phyloP scores from a whole-genome alignment of 2,113 vertebrate genomes.

The Forbesichthys papilliferus region DNA sequence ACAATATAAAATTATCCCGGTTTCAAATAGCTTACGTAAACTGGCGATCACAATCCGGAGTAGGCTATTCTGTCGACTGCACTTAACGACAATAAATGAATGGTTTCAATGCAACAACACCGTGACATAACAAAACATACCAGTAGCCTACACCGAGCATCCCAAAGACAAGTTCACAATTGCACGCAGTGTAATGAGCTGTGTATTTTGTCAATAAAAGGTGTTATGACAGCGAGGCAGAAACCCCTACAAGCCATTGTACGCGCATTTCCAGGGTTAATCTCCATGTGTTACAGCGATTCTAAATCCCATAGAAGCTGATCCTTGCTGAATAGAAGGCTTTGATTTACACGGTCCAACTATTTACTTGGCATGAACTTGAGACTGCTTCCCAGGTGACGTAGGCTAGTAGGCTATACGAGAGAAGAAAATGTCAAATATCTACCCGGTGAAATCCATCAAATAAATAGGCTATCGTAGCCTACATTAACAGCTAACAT shows the following conservation, averaged over 20 bases:
- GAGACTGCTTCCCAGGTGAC: slow-evolving; percentile 1
- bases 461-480: no score
- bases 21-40: slow-evolving; percentile 44
- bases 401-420: no score
- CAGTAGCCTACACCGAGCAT: neutral
- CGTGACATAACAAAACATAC: slow-evolving; percentile 24
- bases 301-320: slow-evolving; percentile 61
- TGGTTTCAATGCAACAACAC: slow-evolving; percentile 33
- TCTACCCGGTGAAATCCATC: no score
- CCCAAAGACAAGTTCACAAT: slow-evolving; percentile 37
- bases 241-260: slow-evolving; percentile 40
- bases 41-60: slow-evolving; percentile 19
- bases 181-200: neutral
- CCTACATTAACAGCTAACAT: neutral
- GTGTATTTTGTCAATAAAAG: slow-evolving; percentile 7
- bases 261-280: slow-evolving; percentile 50
- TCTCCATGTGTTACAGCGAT: slow-evolving; percentile 58
- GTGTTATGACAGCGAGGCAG: neutral
- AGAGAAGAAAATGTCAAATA: neutral
- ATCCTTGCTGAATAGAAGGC: slow-evolving; percentile 60
- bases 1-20: slow-evolving; percentile 32
- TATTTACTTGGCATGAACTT: slow-evolving; percentile 45
- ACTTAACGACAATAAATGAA: slow-evolving; percentile 51
- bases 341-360: slow-evolving; percentile 54
- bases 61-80: slow-evolving; percentile 19